Percentiles rank a stretch among this genome's conserved stretches.
Conservation (phyloP, 2,113 vertebrate species). For the Ahaetulla prasina region DNA sequence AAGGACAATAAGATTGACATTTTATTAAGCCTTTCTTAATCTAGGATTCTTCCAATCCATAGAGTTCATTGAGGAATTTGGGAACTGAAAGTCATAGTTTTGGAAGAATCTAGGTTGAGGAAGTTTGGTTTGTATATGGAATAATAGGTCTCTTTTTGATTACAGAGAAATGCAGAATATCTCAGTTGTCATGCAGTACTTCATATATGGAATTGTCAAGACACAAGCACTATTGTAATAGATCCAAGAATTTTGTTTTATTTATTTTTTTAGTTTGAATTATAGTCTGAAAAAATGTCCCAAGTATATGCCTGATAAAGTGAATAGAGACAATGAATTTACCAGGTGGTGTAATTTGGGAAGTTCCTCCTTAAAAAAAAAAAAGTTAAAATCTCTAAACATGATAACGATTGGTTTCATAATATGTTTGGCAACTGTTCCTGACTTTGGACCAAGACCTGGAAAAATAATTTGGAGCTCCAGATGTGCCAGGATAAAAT, state of each 20-base stretch:
- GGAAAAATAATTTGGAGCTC: background rate
- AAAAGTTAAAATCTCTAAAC: background rate
- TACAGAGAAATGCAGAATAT: background rate
- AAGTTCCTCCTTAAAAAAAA: background rate
- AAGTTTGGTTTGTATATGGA: background rate
- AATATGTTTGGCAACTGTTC: background rate
- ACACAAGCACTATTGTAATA: background rate
- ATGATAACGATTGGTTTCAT: background rate
- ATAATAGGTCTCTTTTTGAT: background rate
- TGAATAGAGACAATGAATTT: background rate
- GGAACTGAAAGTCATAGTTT: background rate
- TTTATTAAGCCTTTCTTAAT: background rate
- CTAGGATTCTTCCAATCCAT: background rate
- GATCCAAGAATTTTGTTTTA: background rate
- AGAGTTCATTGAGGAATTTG: background rate
- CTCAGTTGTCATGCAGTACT: background rate
- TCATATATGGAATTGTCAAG: background rate
- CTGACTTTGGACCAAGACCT: background rate
- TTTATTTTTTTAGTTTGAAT: background rate
- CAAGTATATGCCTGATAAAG: background rate
- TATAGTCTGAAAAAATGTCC: background rate
- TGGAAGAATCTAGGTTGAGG: background rate
- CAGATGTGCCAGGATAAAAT: background rate
- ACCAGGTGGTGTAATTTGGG: background rate
- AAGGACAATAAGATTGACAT: constrained; percentile 8